Evolutionary conservation across 1,140 invertebrate genomes (phyloP), one percentile per base, ranked within the genome.

Genomic region (Aradophagus sp.): DNA sequence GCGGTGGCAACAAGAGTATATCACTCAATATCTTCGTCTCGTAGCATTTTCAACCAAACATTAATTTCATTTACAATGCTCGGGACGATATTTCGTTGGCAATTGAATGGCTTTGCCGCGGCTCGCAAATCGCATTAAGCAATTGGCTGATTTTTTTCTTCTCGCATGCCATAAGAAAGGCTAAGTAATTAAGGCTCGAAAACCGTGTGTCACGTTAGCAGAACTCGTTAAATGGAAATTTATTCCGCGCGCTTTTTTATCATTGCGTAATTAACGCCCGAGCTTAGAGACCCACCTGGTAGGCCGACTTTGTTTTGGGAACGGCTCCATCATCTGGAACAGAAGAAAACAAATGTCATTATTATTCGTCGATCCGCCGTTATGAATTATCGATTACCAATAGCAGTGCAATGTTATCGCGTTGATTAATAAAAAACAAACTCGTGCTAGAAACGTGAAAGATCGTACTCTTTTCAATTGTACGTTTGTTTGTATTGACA

Each of bases 1-100:
- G 71, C 73, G 34, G 58, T 65, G 67, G 67, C 52, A 59, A 71
- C 69, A 26, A 29, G 73, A 76, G 58, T 70, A 58, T 72, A 69
- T 66, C 62, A 55, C 16, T 55, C 67, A 67, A 59, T 69, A 69
- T 59, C 52, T 44, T 61, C 61, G 59, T 53, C 62, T 67, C 66
- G 45, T 11, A 68, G 61, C 39, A 45, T 69, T 62, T 59, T 53
- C 50, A 66, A 13, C 44, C 27, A 58, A 58, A 66, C 52, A 44
- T 66, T 58, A 55, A 56, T 65, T 65, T 36, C 32, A 55, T 45
- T 55, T 53, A 27, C 39, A 63, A 65, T 29, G 34, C 50, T 15
- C 34, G 50, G 56, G 62, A 56, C 42, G 62, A 55, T 45, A 63
- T 53, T 45, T 63, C 39, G 34, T 63, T 63, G 41, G 31, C 32